Evolutionary conservation across 2,888 invertebrate species (phyloP), one percentile per base, ranked within the genome.

Genomic region (Candidula unifasciata): DNA sequence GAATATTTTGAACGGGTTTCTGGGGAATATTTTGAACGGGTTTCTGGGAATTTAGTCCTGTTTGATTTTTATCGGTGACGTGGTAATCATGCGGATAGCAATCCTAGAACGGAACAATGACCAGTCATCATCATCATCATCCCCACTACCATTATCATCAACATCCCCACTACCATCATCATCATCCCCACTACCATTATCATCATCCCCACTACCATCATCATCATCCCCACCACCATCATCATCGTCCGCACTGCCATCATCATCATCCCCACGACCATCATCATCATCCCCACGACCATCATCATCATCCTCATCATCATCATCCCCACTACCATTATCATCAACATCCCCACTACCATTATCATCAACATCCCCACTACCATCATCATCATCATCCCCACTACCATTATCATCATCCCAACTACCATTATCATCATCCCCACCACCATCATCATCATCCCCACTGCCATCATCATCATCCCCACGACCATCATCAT

Each of bases 271-370:
- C 0, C 0, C 60, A 3, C 21, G 18, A 60, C 21, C 60, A 60
- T n/a, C 3, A 3, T 60, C 60, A 3, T 60, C 60, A 3, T 60
- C 60, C 0, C 21, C 60, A 60, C 18, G 18, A 60, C 2, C 60
- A 60, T 60, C 60, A 60, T n/a, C n/a, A n/a, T n/a, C n/a, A n/a
- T n/a, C n/a, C n/a, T n/a, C n/a, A n/a, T n/a, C 71, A 71, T 71
- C 37, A 44, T 10, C 37, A 35, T 44, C 16, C 35, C 24, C 73
- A 73, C 37, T 35, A 37, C 37, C 73, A 73, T 21, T 35, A 73
- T 52, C 37, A 73, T 37, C 73, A 35, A 37, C 71, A 71, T 71
- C 71, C 21, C 6, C 73, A 73, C 37, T 37, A 73, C 37, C 37
- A 73, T 30, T 30, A 1, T 16, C 68, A 68, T 1, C 5, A 60